Conservation (phyloP, 2,888 invertebrate genomes). For the Anthophora plumipes region DNA sequence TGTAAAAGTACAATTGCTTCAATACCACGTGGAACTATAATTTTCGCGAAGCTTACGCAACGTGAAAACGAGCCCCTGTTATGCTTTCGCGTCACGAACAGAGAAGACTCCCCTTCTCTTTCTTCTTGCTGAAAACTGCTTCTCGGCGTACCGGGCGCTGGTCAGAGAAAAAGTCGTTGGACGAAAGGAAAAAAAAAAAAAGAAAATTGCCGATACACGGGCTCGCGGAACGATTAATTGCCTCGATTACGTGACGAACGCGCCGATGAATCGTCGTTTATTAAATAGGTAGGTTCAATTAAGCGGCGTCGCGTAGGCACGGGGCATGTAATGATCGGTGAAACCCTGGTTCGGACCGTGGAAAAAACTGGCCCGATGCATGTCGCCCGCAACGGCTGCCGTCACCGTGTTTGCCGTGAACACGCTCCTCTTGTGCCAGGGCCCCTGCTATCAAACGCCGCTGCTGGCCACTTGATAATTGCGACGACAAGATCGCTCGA, state of each 20-base stretch:
- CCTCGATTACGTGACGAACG: slow-evolving; percentile 65
- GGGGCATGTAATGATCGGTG: slow-evolving; percentile 61
- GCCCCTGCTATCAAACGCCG: slow-evolving; percentile 4
- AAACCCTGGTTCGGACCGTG: slow-evolving; percentile 37
- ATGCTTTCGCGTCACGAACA: too few relatives aligned
- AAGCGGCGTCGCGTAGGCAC: slow-evolving; percentile 62
- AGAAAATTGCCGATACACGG: slow-evolving; percentile 36
- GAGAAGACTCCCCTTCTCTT: not conserved
- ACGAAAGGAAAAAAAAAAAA: too few relatives aligned
- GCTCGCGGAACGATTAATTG: slow-evolving; percentile 66
- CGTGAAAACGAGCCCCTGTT: too few relatives aligned
- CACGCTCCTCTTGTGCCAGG: slow-evolving; percentile 12
- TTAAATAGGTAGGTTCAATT: slow-evolving; percentile 64
- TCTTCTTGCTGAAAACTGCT: not conserved
- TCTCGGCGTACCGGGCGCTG: not conserved
- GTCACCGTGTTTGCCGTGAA: slow-evolving; percentile 26
- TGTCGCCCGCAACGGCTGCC: slow-evolving; percentile 25
- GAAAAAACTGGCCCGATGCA: slow-evolving; percentile 30
- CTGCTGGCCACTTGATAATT: slow-evolving; percentile 42
- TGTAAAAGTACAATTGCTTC: too few relatives aligned
- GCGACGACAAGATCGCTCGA: slow-evolving; percentile 50
- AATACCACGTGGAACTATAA: too few relatives aligned
- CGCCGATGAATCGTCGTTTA: slow-evolving; percentile 63
- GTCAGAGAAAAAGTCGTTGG: not conserved
- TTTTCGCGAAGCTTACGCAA: too few relatives aligned